Conservation (phyloP, 2,888 invertebrate species). For the Oxytorus armatus region DNA sequence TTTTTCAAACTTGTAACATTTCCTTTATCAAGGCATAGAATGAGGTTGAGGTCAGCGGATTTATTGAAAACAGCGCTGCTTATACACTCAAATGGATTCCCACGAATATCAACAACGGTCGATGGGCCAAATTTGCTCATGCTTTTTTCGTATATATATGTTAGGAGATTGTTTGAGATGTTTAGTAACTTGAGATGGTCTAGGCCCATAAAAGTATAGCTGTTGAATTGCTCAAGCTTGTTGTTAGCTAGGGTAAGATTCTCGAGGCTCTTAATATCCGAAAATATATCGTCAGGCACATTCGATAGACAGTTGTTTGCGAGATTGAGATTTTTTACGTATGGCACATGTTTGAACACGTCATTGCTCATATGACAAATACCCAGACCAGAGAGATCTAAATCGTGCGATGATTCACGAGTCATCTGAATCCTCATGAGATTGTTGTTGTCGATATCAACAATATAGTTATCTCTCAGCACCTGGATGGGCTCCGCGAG, state of each 20-base stretch:
- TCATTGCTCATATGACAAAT: constrained; percentile 68
- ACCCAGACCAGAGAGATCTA: constrained; percentile 70
- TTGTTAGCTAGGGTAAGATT: constrained; percentile 66
- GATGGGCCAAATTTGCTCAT: too few relatives aligned
- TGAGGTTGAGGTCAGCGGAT: too few relatives aligned
- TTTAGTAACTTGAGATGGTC: too few relatives aligned
- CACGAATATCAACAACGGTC: too few relatives aligned
- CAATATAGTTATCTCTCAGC: constrained; percentile 41
- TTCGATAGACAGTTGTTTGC: constrained; percentile 68
- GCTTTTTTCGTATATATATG: too few relatives aligned
- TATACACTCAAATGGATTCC: too few relatives aligned
- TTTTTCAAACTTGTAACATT: constrained; percentile 67
- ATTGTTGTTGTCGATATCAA: constrained; percentile 68
- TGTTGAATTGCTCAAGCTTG: constrained; percentile 67
- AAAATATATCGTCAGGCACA: constrained; percentile 72
- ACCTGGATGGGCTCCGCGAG: constrained; percentile 38
- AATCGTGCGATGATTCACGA: constrained; percentile 6
- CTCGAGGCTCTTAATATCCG: constrained; percentile 71
- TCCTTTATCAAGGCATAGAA: constrained; percentile 70
- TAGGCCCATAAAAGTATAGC: constrained; percentile 69
- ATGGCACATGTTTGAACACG: constrained; percentile 64
- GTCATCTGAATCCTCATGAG: constrained; percentile 61
- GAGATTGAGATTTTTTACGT: constrained; percentile 67
- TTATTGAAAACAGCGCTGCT: too few relatives aligned
- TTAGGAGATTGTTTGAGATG: too few relatives aligned